Evolutionary conservation across 2,888 invertebrate species (phyloP).

Genomic region (Leucoma salicis): DNA sequence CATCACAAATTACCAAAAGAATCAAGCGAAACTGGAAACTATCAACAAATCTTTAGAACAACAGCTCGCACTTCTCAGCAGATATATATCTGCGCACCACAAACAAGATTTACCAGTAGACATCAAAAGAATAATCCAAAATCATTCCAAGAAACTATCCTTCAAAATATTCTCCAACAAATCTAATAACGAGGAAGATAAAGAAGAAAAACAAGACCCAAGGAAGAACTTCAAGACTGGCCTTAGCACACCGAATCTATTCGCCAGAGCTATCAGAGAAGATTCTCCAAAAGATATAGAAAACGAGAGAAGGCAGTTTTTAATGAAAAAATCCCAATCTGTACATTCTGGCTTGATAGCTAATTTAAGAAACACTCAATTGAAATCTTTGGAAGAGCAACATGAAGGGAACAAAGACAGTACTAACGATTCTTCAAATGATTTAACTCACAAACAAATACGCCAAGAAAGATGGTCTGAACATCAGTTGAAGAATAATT

Average conservation of each 20-base stretch:
- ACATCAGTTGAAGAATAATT: conserved; percentile 71
- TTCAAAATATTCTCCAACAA: conserved; percentile 71
- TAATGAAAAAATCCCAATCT: conserved; percentile 73
- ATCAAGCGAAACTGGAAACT: conserved; percentile 85
- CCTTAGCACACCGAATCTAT: conserved; percentile 67
- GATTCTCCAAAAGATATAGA: conserved; percentile 45
- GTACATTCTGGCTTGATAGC: conserved; percentile 70
- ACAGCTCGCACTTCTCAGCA: conserved; percentile 86
- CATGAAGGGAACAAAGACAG: conserved; percentile 15
- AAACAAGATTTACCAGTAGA: conserved; percentile 88
- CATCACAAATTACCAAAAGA: conserved; percentile 83
- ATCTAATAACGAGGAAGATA: conserved; percentile 59
- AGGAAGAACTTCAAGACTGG: conserved; percentile 61
- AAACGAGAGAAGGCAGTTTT: conserved; percentile 50
- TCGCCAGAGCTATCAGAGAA: conserved; percentile 61
- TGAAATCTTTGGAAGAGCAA: conserved; percentile 78
- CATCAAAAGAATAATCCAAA: conserved; percentile 87
- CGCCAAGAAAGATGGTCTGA: conserved; percentile 83
- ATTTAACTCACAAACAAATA: conserved; percentile 84
- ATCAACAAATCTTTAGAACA: conserved; percentile 89
- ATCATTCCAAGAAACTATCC: conserved; percentile 65
- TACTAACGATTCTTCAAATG: conserved; percentile 61
- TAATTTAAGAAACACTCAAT: conserved; percentile 54
- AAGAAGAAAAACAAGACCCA: conserved; percentile 66
- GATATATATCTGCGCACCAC: conserved; percentile 86